Percentiles rank a stretch among this genome's conserved stretches.
These are phyloP conservation scores for Eledone cirrhosa DNA, from an alignment of 2,888 invertebrate genomes.

Conservation along the genomic window DNA sequence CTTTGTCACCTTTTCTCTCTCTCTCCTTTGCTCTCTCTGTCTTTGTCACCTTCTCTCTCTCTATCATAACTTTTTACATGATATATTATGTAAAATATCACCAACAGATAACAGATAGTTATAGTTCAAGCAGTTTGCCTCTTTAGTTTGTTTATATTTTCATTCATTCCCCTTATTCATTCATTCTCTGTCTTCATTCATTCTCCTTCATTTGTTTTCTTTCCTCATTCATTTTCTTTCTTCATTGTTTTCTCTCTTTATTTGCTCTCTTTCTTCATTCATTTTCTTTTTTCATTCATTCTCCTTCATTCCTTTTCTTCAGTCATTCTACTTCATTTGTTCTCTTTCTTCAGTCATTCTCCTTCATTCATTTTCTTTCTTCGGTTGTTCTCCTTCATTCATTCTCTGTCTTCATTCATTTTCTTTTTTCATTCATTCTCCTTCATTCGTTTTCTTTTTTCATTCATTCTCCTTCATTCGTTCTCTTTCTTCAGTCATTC, in stretches of 20 bases:
- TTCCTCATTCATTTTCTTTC: background rate
- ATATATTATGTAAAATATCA: no score
- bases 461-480: background rate
- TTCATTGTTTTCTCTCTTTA: background rate
- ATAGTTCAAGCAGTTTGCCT: no score
- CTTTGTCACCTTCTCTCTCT: no score
- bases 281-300: background rate
- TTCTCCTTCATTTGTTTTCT: background rate
- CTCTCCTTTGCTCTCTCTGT: no score
- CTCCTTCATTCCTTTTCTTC: background rate
- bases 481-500: background rate
- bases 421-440: background rate
- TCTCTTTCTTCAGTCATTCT: background rate
- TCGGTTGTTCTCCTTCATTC: background rate
- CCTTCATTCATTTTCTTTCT: background rate
- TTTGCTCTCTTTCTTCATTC: background rate
- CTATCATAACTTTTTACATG: no score
- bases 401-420: background rate
- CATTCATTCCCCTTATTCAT: no score
- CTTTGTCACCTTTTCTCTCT: background rate
- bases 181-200: background rate
- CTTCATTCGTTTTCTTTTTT: background rate
- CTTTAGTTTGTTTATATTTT: background rate
- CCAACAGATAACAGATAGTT: no score
- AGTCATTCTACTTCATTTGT: background rate